Conservation (phyloP, 1,140 invertebrate genomes). For the Glossosoma conforme region DNA sequence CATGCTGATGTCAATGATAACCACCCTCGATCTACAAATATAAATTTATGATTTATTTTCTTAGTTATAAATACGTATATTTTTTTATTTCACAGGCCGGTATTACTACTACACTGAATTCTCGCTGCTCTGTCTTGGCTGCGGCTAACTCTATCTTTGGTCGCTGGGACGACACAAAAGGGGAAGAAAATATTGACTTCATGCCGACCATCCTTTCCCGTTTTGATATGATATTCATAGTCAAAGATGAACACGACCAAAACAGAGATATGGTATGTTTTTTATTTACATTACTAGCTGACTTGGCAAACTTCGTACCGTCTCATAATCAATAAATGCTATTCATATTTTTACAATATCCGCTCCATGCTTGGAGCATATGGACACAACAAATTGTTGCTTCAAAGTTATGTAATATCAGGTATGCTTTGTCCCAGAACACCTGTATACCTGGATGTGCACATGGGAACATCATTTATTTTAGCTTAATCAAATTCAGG, state of each 20-base stretch:
- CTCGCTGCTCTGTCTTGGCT: constrained; percentile 95
- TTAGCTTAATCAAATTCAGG: too few relatives aligned
- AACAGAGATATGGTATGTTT: constrained; percentile 73
- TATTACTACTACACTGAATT: constrained; percentile 98
- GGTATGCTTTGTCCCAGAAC: too few relatives aligned
- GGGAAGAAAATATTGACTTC: constrained; percentile 98
- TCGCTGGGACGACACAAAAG: constrained; percentile 97
- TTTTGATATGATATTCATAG: constrained; percentile 99
- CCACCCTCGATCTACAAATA: background rate
- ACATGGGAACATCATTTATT: too few relatives aligned
- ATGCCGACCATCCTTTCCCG: constrained; percentile 99
- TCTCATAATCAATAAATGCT: background rate
- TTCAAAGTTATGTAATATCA: too few relatives aligned
- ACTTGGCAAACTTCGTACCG: too few relatives aligned
- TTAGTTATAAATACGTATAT: too few relatives aligned
- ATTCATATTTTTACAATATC: background rate
- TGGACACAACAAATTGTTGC: too few relatives aligned
- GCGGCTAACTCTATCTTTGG: constrained; percentile 99
- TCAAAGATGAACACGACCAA: constrained; percentile 96
- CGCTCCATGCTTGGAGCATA: too few relatives aligned
- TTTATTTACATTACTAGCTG: background rate
- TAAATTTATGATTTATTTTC: background rate
- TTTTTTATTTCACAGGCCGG: constrained; percentile 66
- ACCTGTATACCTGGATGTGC: too few relatives aligned
- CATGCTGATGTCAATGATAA: too few relatives aligned